Evolutionary conservation across 2,797 vertebrate species (phyloP).

Genomic region (Trachops cirrhosus): DNA sequence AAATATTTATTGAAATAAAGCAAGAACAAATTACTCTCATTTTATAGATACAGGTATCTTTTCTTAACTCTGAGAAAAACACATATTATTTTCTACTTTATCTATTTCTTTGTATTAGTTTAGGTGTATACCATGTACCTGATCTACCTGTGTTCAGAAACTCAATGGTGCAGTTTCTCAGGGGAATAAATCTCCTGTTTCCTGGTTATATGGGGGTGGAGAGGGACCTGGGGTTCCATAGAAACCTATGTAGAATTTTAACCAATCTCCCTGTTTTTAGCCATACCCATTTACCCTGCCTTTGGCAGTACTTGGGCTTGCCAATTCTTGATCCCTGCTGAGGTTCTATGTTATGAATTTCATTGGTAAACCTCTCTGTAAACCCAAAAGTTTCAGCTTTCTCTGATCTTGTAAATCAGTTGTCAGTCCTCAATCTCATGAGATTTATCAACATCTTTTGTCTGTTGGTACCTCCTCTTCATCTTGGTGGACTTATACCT

Average conservation of each 20-base stretch:
- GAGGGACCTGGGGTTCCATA: background rate
- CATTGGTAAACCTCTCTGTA: background rate
- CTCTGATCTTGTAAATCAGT: background rate
- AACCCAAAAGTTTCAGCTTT: background rate
- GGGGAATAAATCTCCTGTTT: background rate
- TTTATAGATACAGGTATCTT: background rate
- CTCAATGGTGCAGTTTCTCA: background rate
- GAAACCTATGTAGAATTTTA: background rate
- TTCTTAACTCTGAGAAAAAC: background rate
- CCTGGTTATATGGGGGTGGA: background rate
- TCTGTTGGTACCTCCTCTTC: background rate
- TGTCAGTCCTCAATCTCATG: background rate
- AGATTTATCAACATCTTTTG: background rate
- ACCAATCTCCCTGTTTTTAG: background rate
- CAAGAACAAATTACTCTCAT: constrained; percentile 26
- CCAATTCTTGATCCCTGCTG: background rate
- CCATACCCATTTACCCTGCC: background rate
- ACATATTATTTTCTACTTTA: background rate
- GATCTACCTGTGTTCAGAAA: background rate
- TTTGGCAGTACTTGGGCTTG: background rate
- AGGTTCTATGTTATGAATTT: background rate
- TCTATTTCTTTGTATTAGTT: background rate
- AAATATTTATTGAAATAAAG: background rate
- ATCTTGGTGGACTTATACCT: background rate
- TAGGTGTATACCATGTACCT: background rate